Evolutionary conservation across 2,113 vertebrate species (phyloP).

Genomic region (Gnathonemus echidnorhynchus): DNA sequence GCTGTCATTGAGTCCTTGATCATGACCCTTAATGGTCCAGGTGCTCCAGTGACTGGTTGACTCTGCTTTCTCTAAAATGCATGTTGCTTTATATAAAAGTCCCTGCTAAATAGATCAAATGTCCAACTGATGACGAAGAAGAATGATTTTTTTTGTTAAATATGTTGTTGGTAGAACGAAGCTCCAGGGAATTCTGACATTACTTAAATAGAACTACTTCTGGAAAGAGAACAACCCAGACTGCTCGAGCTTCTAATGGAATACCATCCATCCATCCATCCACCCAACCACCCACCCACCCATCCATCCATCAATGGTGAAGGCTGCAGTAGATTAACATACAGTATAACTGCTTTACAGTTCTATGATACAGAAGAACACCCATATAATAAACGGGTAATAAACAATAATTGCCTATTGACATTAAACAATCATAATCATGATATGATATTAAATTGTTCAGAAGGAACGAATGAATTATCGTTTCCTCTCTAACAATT

Average conservation of each 20-base stretch:
- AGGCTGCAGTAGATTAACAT: neutral
- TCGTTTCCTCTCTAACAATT: conserved; percentile 1
- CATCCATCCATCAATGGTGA: neutral
- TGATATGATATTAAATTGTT: conserved; percentile 8
- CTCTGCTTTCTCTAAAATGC: neutral
- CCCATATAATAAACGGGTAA: neutral
- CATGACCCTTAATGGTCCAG: neutral
- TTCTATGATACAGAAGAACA: neutral
- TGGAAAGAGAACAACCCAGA: neutral
- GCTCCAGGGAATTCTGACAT: neutral
- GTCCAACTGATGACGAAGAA: neutral
- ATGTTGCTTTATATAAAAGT: neutral
- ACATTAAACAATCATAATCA: neutral
- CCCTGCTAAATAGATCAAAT: neutral
- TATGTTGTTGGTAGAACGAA: neutral
- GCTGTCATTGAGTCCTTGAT: neutral
- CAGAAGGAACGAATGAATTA: neutral
- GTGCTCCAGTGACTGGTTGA: neutral
- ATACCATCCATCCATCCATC: neutral
- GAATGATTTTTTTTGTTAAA: neutral
- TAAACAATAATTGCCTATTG: neutral
- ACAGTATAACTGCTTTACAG: neutral
- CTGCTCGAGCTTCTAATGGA: neutral
- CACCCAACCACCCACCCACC: neutral
- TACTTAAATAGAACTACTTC: neutral